These are phyloP conservation scores for Sinocyclocheilus rhinocerous DNA, from an alignment of 2,113 vertebrate genomes.

Conservation along the genomic window DNA sequence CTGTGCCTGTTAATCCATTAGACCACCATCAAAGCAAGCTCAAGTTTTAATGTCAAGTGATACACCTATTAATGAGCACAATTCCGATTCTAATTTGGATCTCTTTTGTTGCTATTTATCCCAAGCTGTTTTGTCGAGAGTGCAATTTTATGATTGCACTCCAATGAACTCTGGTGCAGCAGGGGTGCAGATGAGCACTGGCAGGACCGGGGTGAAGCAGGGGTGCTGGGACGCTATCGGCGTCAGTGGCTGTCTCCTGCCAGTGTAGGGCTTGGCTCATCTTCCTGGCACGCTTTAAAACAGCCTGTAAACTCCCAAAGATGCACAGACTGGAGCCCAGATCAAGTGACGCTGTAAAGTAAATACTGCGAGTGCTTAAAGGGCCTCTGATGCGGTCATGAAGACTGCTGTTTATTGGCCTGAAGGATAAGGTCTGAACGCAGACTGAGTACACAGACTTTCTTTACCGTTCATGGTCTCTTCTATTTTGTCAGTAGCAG, in stretches of 20 bases:
- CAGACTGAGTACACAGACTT: not conserved
- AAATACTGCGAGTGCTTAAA: constrained; percentile 48
- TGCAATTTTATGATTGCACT: constrained; percentile 50
- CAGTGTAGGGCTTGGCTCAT: constrained; percentile 64
- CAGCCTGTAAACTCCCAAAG: constrained; percentile 62
- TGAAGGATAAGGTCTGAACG: constrained; percentile 11
- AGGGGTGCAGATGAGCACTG: constrained; percentile 49
- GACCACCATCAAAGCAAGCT: constrained; percentile 15
- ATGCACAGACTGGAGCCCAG: constrained; percentile 54
- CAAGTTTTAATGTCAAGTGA: constrained; percentile 6
- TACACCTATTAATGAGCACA: not conserved
- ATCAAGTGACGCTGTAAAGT: constrained; percentile 66
- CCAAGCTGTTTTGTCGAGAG: not conserved
- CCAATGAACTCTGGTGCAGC: constrained; percentile 38
- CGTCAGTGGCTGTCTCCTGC: constrained; percentile 57
- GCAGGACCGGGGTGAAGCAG: constrained; percentile 35
- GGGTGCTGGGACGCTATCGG: constrained; percentile 47
- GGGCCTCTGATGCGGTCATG: constrained; percentile 53
- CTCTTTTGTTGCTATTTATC: not conserved
- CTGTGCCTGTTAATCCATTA: not conserved
- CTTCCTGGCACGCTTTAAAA: constrained; percentile 64
- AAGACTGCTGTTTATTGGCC: constrained; percentile 51
- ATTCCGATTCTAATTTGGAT: constrained; percentile 2
- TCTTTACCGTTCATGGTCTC: not conserved
- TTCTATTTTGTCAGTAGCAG: not conserved